Evolutionary conservation across 2,888 invertebrate species (phyloP), one percentile per base, ranked within the genome.

Genomic region (Leptarthrus brevirostris): DNA sequence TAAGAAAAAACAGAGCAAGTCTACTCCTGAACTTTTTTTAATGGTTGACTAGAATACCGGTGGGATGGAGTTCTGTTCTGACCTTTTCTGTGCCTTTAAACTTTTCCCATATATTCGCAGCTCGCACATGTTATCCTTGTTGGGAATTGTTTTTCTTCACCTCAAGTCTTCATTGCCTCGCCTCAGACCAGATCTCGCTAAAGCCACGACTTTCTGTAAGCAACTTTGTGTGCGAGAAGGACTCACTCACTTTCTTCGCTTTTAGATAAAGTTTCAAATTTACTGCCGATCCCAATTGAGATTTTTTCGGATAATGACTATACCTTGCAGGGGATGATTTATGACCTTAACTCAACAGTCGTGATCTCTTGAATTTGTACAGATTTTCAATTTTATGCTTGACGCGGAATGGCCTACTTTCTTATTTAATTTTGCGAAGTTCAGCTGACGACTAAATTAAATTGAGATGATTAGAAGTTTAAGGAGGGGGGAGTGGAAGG

Each of bases 31-130:
- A 70, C 70, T 53, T 70, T 66, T 64, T 72, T 72, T 61, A 72
- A 72, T 58, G 61, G 61, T 61, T 34, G 58, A 58, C 72, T 72
- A 61, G 72, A 72, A 66, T 66, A 44, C 47, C 49, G 49, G 22
- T 14, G 66, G 44, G 26, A 49, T 22, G 49, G 49, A 49, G 49
- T 49, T 66, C 49, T 66, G 49, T 49, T 66, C 49, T 66, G 66
- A 66, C 66, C 66, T 66, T 66, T 49, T 58, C 26, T 47, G 58
- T 61, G 47, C 58, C 44, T 61, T 61, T 72, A 47, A 72, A 72
- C 72, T 72, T 72, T 72, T 72, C 72, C 47, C 58, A 72, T 72
- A 72, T 72, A 58, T 72, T 58, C 49, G 56, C 36, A 72, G 49
- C 72, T 58, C 49, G 72, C 58, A 72, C 58, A 61, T 58, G 58